phyloP scores from a whole-genome alignment of 2,888 invertebrate species.

The Idaea aversata region DNA sequence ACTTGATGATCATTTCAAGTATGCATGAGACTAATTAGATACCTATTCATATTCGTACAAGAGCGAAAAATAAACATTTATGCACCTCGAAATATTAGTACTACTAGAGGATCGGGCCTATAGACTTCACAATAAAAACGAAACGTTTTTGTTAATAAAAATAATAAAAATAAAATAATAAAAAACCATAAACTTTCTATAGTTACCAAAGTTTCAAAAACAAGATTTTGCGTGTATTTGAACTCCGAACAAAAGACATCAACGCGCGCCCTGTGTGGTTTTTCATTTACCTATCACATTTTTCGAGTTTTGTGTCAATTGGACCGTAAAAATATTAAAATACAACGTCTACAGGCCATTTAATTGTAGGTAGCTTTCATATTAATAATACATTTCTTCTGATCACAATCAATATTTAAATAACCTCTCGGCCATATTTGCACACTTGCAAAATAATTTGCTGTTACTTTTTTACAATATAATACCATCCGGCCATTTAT shows the following conservation, averaged over 20 bases:
- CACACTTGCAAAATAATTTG: slow-evolving; percentile 1
- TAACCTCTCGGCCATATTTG: slow-evolving; percentile 2
- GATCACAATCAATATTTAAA: not conserved
- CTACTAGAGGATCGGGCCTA: too few species aligned
- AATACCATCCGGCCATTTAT: slow-evolving; percentile 16
- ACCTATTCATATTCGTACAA: too few species aligned
- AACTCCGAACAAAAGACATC: not conserved
- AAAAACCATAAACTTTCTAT: not conserved
- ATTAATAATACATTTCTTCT: slow-evolving; percentile 9
- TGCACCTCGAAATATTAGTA: too few species aligned
- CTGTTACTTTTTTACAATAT: not conserved
- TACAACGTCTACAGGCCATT: slow-evolving; percentile 15
- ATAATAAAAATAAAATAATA: too few species aligned
- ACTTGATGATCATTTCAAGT: not conserved
- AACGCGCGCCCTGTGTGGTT: not conserved
- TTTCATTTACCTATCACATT: not conserved
- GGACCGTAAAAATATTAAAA: slow-evolving; percentile 8
- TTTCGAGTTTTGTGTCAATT: not conserved
- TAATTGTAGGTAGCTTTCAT: slow-evolving; percentile 8
- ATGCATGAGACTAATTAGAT: too few species aligned
- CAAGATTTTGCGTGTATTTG: not conserved
- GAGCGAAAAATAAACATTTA: too few species aligned
- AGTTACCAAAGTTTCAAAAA: not conserved
- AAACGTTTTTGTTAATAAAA: too few species aligned
- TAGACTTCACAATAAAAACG: too few species aligned